These are phyloP conservation scores for Hypselothyrea guttata DNA, from an alignment of 2,888 invertebrate species.

Conservation along the genomic window DNA sequence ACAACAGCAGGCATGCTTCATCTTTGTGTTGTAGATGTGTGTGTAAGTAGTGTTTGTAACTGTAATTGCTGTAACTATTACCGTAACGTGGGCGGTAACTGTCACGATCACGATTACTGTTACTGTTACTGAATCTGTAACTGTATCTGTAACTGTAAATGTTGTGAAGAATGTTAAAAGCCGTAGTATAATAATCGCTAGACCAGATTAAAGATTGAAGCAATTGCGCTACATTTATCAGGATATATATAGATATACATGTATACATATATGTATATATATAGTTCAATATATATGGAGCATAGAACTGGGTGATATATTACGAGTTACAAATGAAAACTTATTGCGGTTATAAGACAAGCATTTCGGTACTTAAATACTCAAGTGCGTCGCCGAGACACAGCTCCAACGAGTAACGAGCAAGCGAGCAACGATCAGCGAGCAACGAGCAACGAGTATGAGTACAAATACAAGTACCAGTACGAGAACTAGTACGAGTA, in stretches of 20 bases:
- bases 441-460: conserved; percentile 2
- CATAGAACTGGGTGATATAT: conserved; percentile 37
- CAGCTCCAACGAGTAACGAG: conserved; percentile 2
- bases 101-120: too few species aligned
- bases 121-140: too few species aligned
- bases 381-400: background rate
- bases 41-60: conserved; percentile 14
- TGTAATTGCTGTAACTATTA: conserved; percentile 13
- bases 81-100: conserved; percentile 8
- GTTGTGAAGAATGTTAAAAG: conserved; percentile 59
- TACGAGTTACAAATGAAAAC: conserved; percentile 53
- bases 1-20: conserved; percentile 56
- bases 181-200: conserved; percentile 47
- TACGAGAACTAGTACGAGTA: conserved; percentile 17
- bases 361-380: conserved; percentile 42
- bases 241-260: conserved; percentile 36
- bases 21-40: conserved; percentile 27
- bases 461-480: background rate
- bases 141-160: conserved; percentile 44
- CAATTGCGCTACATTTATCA: conserved; percentile 53
- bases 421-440: background rate
- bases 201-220: conserved; percentile 50
- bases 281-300: conserved; percentile 1
- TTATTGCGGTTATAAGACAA: conserved; percentile 51
- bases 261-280: conserved; percentile 11